Evolutionary conservation across 2,113 vertebrate genomes (phyloP).

Genomic region (Pholis gunnellus): DNA sequence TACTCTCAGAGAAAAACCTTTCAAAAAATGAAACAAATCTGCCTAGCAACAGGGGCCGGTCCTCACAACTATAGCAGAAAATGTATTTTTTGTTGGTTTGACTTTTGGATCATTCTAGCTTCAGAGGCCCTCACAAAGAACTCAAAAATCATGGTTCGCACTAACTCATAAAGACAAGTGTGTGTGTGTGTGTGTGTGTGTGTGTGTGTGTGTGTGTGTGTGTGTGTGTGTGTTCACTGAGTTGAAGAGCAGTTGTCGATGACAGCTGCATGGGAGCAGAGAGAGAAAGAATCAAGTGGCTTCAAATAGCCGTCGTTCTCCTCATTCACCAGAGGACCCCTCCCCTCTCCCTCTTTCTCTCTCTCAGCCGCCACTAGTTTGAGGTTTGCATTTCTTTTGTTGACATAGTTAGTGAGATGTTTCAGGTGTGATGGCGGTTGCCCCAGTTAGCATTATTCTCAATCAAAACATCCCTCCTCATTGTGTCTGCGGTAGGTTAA

Average conservation of each 20-base stretch:
- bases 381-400: conserved; percentile 56
- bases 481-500: background rate
- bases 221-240: conserved; percentile 73
- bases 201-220: conserved; percentile 15
- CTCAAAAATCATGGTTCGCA: background rate
- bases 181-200: conserved; percentile 20
- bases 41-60: background rate
- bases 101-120: background rate
- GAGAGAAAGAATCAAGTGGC: conserved; percentile 88
- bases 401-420: conserved; percentile 27
- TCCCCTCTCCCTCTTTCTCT: conserved; percentile 27
- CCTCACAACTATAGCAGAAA: background rate
- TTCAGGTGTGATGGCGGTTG: background rate
- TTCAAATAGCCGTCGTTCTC: conserved; percentile 86
- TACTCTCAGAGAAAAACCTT: background rate
- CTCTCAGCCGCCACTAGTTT: conserved; percentile 23
- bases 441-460: background rate
- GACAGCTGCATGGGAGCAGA: conserved; percentile 90
- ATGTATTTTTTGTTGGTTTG: background rate
- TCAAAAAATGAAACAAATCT: background rate
- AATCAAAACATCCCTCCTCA: background rate
- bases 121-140: conserved; percentile 1
- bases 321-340: conserved; percentile 77
- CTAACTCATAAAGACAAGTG: background rate
- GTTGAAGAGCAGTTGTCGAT: conserved; percentile 91